Evolutionary conservation across 2,888 invertebrate genomes (phyloP), one percentile per base, ranked within the genome.

Genomic region (Oxytorus armatus): DNA sequence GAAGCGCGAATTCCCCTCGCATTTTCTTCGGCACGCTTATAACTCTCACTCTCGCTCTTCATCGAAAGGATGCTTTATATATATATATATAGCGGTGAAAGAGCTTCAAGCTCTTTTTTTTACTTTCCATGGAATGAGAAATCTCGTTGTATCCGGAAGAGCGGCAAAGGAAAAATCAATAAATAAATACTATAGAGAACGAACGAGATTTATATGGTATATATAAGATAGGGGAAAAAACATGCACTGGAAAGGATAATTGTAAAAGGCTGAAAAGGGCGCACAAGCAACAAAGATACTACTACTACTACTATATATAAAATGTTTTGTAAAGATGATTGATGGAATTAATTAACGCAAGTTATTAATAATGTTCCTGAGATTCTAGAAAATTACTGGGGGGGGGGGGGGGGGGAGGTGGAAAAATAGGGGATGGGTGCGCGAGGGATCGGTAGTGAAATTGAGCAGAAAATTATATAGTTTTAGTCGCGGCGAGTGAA

Each of bases 401-500:
- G 25, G 23, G n/a, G 39, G 21, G 4, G 33, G 47, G 25, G 65
- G 14, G 55, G 61, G 55, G 53, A 33, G 49, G n/a, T 51, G n/a
- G 44, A 63, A 63, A 44, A 25, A 44, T 44, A 7, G 16, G 14
- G 29, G 8, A 44, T 44, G 25, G 23, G n/a, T 53, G 21, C 14
- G 33, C 55, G 25, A 70, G 14, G 55, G 61, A 63, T 63, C 44
- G 49, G n/a, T 51, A 53, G 79, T 76, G 66, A 66, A 66, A 76
- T 70, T 59, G 79, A 76, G 76, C 66, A 76, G 57, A 68, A 79
- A 76, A 79, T 79, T 76, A 75, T 66, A 75, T 61, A 61, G 49
- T 72, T 72, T 72, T 68, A 18, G 66, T 59, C 53, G 21, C 5
- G 36, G 21, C n/a, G n/a, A n/a, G n/a, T 11, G 49, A 29, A 72